Percentiles rank a stretch among this genome's conserved stretches.
These are phyloP conservation scores for Yponomeuta plumbellus DNA, from an alignment of 2,888 invertebrate genomes.

Conservation along the genomic window DNA sequence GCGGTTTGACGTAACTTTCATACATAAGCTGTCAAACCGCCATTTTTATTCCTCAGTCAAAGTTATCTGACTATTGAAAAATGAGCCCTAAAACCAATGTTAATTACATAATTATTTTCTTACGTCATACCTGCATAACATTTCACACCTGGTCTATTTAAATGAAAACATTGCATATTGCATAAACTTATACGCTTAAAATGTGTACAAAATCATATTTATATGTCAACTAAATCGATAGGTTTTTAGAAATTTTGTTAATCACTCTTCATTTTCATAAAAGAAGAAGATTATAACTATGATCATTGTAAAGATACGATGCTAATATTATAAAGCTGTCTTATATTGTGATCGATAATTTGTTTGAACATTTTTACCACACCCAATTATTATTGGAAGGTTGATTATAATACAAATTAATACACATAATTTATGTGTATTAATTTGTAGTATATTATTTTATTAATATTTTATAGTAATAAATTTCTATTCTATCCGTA, in stretches of 20 bases:
- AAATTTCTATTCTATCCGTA: too few relatives aligned
- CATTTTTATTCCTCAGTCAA: too few relatives aligned
- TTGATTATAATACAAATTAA: too few relatives aligned
- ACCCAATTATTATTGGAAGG: too few relatives aligned
- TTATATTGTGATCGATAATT: conserved; percentile 8
- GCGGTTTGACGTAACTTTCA: too few relatives aligned
- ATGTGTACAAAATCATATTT: conserved; percentile 11
- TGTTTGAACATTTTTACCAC: not conserved
- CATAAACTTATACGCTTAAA: not conserved
- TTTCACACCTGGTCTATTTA: not conserved
- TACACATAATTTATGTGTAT: too few relatives aligned
- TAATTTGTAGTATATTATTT: too few relatives aligned
- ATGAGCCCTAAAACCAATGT: too few relatives aligned
- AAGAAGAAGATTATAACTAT: conserved; percentile 24
- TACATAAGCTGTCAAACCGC: too few relatives aligned
- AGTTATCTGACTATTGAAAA: too few relatives aligned
- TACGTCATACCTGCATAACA: too few relatives aligned
- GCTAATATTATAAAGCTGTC: conserved; percentile 18
- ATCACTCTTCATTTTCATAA: conserved; percentile 11
- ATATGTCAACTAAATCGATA: conserved; percentile 12
- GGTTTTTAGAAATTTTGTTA: conserved; percentile 10
- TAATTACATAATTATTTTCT: not conserved
- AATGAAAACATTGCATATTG: not conserved
- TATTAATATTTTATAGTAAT: too few relatives aligned
- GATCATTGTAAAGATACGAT: conserved; percentile 43